phyloP scores from a whole-genome alignment of 2,113 vertebrate genomes.

The Aspiorhynchus laticeps region DNA sequence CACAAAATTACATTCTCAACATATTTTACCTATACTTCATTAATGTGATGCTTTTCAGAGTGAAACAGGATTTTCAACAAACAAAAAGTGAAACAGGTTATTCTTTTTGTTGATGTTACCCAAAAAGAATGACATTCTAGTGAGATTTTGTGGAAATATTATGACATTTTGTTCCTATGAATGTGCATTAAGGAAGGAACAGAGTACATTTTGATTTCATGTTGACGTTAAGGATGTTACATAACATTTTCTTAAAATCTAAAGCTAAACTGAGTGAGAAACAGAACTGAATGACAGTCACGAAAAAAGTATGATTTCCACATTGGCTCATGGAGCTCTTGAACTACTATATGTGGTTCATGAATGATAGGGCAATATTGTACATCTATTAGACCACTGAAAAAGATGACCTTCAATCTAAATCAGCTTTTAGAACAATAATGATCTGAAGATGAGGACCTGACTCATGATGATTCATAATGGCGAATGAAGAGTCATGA shows the following conservation, averaged over 20 bases:
- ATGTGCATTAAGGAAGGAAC: neutral
- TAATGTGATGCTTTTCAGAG: neutral
- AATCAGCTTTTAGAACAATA: constrained; percentile 1
- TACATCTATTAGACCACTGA: constrained; percentile 51
- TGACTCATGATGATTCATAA: constrained; percentile 22
- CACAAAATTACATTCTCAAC: neutral
- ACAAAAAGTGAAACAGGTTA: neutral
- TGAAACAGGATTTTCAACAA: neutral
- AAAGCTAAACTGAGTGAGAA: neutral
- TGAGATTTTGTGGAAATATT: neutral
- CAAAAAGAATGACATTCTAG: neutral
- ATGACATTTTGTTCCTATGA: neutral
- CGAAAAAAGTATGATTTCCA: neutral
- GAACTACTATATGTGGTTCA: neutral
- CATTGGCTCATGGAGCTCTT: neutral
- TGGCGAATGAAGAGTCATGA: neutral
- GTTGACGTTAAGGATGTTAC: neutral
- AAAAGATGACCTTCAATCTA: constrained; percentile 59
- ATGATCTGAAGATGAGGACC: constrained; percentile 17
- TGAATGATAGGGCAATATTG: neutral
- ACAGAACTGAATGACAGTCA: neutral
- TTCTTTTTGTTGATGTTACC: neutral
- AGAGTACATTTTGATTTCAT: neutral
- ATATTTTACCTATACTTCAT: neutral
- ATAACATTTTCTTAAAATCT: neutral